A percentile compares a stretch with the other conserved stretches of the same genome.
These are phyloP conservation scores for Poecilia latipinna DNA, from an alignment of 2,113 vertebrate species.

Conservation along the genomic window DNA sequence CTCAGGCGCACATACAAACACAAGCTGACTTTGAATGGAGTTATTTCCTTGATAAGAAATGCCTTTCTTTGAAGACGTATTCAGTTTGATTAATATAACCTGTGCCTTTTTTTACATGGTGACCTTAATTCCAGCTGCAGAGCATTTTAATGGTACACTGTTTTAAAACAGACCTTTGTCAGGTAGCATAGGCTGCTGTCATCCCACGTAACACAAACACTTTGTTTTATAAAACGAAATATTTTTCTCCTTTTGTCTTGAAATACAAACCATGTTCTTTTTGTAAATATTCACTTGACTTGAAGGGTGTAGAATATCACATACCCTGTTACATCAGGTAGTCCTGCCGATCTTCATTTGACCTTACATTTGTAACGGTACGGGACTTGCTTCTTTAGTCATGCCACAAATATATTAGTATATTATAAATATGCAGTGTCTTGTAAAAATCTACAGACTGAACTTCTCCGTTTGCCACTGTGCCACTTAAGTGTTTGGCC, in stretches of 20 bases:
- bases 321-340: constrained; percentile 51
- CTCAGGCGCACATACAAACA: constrained; percentile 27
- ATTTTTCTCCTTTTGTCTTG: too few species aligned
- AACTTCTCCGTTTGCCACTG: too few species aligned
- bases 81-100: constrained; percentile 67
- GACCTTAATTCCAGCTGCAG: constrained; percentile 47
- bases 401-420: constrained; percentile 2
- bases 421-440: constrained; percentile 1
- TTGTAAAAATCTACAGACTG: not conserved
- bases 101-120: constrained; percentile 55
- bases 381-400: constrained; percentile 19
- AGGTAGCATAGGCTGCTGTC: not conserved
- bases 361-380: constrained; percentile 49
- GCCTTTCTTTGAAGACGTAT: constrained; percentile 67
- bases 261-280: too few species aligned
- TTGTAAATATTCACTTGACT: constrained; percentile 18
- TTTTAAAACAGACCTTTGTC: constrained; percentile 5
- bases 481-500: too few species aligned
- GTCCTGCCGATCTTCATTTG: constrained; percentile 41
- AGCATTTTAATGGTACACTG: constrained; percentile 28
- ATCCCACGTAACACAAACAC: not conserved
- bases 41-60: constrained; percentile 72
- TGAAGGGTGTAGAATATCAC: constrained; percentile 4
- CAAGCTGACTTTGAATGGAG: constrained; percentile 56
- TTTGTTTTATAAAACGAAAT: too few species aligned